Evolutionary conservation across 2,797 vertebrate genomes (phyloP), one percentile per base, ranked within the genome.

Genomic region (Salarias fasciatus): DNA sequence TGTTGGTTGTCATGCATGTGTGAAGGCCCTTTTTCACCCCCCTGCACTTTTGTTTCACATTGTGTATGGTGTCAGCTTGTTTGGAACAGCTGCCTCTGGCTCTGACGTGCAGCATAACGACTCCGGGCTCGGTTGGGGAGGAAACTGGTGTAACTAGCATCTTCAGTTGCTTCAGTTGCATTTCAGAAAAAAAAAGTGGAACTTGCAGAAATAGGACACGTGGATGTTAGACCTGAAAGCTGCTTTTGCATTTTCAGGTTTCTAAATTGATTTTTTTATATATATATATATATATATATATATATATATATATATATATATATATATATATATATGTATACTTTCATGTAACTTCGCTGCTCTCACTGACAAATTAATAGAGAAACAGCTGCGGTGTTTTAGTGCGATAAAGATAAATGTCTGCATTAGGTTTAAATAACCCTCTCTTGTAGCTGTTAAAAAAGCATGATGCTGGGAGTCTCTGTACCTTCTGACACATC

Each of bases 41-140:
- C 33, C 56, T 48, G 65, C 33, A 15, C 60, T 83, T 75, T 79
- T 84, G 73, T 75, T 79, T 78, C 72, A 72, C 73, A 61, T 69
- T 83, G 80, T 66, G 68, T 54, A 8, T 55, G 49, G 66, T 68
- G 80, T 87, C 79, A 63, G 81, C 82, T 53, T 64, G 79, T 80
- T 72, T 72, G 77, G 65, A 89, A 75, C 86, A 83, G 77, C 81
- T 86, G 86, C 83, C 63, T 77, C 72, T 75, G 70, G 61, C 69
- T 79, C 72, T 41, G 81, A 72, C 58, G 70, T 29, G 61, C 70
- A 69, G 59, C 35, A 28, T 29, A 69, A 74, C n/a, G 1, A 61
- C 67, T 72, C 55, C 55, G 35, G 24, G 61, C 44, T 37, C 53
- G 15, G 54, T 42, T 53, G 9, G 58, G 40, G 38, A 61, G 63